Evolutionary conservation across 2,797 vertebrate genomes (phyloP).

Genomic region (Neopelma chrysocephalum): DNA sequence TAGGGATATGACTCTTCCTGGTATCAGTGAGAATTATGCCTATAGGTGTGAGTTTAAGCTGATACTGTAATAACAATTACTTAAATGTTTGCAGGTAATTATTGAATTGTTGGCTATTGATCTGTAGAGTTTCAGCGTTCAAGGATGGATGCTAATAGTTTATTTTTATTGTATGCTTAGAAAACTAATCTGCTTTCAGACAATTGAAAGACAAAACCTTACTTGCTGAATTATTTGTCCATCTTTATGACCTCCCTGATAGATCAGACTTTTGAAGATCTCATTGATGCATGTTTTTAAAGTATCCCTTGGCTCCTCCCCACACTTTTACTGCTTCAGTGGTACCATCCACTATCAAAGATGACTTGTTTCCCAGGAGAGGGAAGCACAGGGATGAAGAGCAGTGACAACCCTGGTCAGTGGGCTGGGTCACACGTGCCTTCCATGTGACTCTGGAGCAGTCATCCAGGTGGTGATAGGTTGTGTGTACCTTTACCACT

Average conservation of each 20-base stretch:
- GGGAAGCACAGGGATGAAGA: conserved; percentile 36
- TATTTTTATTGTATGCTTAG: background rate
- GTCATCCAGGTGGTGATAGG: conserved; percentile 9
- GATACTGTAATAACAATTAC: background rate
- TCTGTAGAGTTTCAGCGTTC: background rate
- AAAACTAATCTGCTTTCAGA: background rate
- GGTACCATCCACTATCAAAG: conserved; percentile 22
- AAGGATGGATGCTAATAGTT: background rate
- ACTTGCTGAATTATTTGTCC: background rate
- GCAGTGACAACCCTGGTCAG: conserved; percentile 25
- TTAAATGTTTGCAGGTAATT: conserved; percentile 5
- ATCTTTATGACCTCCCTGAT: background rate
- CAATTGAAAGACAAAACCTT: background rate
- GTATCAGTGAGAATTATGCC: background rate
- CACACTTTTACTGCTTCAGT: background rate
- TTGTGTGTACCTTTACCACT: background rate
- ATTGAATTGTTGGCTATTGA: background rate
- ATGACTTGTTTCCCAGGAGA: conserved; percentile 19
- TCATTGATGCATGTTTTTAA: background rate
- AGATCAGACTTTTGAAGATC: background rate
- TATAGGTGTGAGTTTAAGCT: background rate
- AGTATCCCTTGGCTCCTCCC: background rate
- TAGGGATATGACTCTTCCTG: background rate
- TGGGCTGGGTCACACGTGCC: conserved; percentile 6
- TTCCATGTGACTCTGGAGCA: conserved; percentile 2